Evolutionary conservation across 2,888 invertebrate species (phyloP), one percentile per base, ranked within the genome.

Genomic region (Aelia acuminata): DNA sequence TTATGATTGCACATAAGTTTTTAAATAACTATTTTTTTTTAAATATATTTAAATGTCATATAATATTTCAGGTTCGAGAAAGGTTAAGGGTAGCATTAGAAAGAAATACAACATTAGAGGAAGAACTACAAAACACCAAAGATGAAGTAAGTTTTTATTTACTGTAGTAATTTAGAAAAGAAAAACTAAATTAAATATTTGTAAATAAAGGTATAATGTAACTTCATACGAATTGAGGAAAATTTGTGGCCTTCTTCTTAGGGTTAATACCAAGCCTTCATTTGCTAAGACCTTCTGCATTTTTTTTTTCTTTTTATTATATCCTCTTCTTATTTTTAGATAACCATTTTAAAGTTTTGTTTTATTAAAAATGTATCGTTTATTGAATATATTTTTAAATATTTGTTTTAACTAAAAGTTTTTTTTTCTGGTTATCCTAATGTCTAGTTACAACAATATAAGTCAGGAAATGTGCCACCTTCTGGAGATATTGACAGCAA

Each of bases 1-100:
- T 43, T 7, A 43, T 43, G 43, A 43, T 43, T 7, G 10, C 43
- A 43, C 7, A 43, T 43, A 43, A 43, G 10, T 43, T 43, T 43
- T 43, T 43, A 43, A 43, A 43, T 2, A 43, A 7, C 26, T 13
- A 43, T 48, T 63, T 31, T 31, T 57, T 84, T 84, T 75, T 75
- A 90, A 90, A 18, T 35, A 18, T 35, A 10, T 70, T 70, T 35
- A 70, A 70, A 70, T 18, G 31, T 70, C 7, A 35, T 70, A 15
- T 35, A 39, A 75, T 70, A 91, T 93, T 94, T 26, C 93, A 98
- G 98, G 98, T 99, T 90, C 96, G 99, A 91, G 99, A 99, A 93
- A 94, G 99, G 92, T 94, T 99, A 92, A 95, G 99, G 91, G 97
- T 99, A 89, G 98, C 99, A 91, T 95, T 99, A 92, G 99, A 99